Base-by-base conservation (phyloP, 1,140 invertebrate species). In the Agrypnia vestita region DNA sequence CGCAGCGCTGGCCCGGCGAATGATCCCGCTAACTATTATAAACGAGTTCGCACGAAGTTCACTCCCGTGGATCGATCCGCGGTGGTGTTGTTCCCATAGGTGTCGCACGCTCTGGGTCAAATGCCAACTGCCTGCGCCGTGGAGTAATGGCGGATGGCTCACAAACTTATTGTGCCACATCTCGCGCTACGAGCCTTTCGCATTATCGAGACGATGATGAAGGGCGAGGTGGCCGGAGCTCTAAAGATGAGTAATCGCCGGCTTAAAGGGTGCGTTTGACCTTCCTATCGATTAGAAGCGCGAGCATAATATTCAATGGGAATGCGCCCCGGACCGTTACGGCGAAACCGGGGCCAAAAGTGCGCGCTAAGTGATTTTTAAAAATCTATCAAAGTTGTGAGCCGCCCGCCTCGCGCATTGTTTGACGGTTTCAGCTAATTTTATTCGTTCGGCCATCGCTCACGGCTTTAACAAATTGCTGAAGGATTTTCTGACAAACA, bases 31-130 rank as follows among this genome's bases (percentile, higher is more conserved):
- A 59, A 15, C 55, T 59, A 8, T 59, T 59, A 13, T 21, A 59
- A 59, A 59, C 55, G 55, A 59, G 55, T 59, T 59, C 55, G 21
- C 21, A 21, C 55, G 15, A 19, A 21, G 55, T 59, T 59, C 55
- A 59, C 55, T 59, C 55, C 55, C 9, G 55, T 19, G 17, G 15
- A 59, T 9, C 17, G 53, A 56, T 56, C n/a, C n/a, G 64, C n/a
- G 44, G 35, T 35, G 71, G 71, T 74, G 35, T 73, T 82, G 74
- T 82, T 82, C 81, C 81, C 78, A 80, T 78, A 80, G 81, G 78
- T 82, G 81, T 82, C 81, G 81, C 75, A 80, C 81, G 78, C 43
- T 80, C 56, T 55, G 67, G 81, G 81, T 82, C 81, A 74, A 72
- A 80, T 79, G 81, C 44, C 81, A 80, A 80, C 79, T 72, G 69